phyloP scores from a whole-genome alignment of 1,140 invertebrate species.

The Stratiolaelaps scimitus region DNA sequence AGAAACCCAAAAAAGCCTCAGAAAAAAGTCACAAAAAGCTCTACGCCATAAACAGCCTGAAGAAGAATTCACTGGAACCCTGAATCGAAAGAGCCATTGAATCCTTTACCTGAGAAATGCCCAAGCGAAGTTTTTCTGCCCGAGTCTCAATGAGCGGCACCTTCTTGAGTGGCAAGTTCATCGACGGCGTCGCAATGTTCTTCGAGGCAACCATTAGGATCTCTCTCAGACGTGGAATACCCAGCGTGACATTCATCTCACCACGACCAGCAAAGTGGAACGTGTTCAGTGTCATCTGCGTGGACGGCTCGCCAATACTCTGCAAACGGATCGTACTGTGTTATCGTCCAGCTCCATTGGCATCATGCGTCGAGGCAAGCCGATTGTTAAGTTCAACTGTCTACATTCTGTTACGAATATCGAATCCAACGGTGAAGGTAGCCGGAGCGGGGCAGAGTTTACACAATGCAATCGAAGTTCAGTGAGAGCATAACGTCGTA shows the following conservation, averaged over 20 bases:
- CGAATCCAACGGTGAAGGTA: too few species aligned
- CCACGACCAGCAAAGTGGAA: constrained; percentile 99
- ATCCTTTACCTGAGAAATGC: constrained; percentile 25
- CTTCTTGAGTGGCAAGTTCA: constrained; percentile 70
- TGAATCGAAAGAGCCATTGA: too few species aligned
- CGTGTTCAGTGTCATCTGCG: constrained; percentile 99
- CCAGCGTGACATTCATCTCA: constrained; percentile 98
- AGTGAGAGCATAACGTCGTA: background rate
- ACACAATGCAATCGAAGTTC: too few species aligned
- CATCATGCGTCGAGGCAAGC: too few species aligned
- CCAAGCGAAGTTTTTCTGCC: constrained; percentile 6
- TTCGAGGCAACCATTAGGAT: constrained; percentile 88
- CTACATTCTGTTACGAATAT: too few species aligned
- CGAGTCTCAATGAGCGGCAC: background rate
- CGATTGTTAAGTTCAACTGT: constrained; percentile 1
- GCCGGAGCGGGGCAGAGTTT: too few species aligned
- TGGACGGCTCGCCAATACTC: constrained; percentile 95
- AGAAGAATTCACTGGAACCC: too few species aligned
- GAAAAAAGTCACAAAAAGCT: too few species aligned
- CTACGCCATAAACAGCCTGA: too few species aligned
- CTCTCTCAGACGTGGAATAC: constrained; percentile 88
- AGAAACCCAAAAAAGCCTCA: too few species aligned
- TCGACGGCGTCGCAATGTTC: constrained; percentile 83
- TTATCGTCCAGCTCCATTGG: constrained; percentile 13
- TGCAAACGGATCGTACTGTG: constrained; percentile 34